Percentiles rank a stretch among this genome's conserved stretches.
These are phyloP conservation scores for Bursaphelenchus mucronatus DNA, from an alignment of 1,140 invertebrate species.

Conservation along the genomic window DNA sequence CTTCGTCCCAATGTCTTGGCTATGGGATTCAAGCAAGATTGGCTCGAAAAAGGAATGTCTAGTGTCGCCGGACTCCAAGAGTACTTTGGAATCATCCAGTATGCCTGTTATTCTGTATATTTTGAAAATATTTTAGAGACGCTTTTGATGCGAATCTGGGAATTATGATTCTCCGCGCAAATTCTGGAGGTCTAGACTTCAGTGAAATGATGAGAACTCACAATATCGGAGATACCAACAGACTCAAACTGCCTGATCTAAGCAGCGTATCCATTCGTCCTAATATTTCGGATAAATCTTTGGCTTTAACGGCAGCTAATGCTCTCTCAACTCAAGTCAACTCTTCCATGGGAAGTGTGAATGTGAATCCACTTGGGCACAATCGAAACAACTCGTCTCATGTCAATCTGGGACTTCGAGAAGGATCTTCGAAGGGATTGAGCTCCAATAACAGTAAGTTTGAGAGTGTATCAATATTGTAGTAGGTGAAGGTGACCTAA, in stretches of 20 bases:
- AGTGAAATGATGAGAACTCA: constrained; percentile 36
- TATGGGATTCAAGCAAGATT: constrained; percentile 85
- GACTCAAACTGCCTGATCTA: constrained; percentile 4
- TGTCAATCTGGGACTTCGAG: not conserved
- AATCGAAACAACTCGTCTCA: not conserved
- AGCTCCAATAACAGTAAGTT: not conserved
- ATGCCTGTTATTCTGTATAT: constrained; percentile 63
- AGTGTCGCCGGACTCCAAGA: constrained; percentile 67
- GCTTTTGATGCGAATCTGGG: constrained; percentile 85
- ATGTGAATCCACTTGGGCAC: not conserved
- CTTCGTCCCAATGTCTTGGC: constrained; percentile 83
- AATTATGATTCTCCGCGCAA: constrained; percentile 73
- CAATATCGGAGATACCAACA: constrained; percentile 32
- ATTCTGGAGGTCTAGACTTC: constrained; percentile 39
- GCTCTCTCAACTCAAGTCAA: not conserved
- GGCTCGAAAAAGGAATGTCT: constrained; percentile 71
- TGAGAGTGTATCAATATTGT: not conserved
- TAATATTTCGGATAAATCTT: constrained; percentile 9
- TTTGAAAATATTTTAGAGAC: constrained; percentile 67
- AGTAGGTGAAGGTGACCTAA: not conserved
- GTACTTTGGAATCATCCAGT: constrained; percentile 88
- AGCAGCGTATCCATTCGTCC: not conserved
- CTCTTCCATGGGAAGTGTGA: not conserved
- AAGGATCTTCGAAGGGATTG: not conserved
- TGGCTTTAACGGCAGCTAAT: constrained; percentile 3